Base-by-base conservation (phyloP, 2,113 vertebrate genomes). In the Osmerus mordax region DNA sequence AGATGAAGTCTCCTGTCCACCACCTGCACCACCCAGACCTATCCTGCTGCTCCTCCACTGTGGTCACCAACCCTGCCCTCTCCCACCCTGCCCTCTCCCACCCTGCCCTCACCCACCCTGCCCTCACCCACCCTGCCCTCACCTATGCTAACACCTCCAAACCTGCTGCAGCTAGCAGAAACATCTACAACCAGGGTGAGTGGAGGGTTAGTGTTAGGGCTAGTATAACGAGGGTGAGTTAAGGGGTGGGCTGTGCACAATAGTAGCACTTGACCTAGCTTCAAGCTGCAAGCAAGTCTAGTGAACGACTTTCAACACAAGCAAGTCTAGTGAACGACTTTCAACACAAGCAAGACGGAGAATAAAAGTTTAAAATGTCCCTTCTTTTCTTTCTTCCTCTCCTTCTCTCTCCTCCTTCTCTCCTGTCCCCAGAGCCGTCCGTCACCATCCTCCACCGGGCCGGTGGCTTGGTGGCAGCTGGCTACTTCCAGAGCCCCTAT, bases 161-260 rank as follows among this genome's bases (percentile, higher is more conserved):
- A 47, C 41, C 41, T 47, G 41, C 9, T 9, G 41, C 9, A 51
- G 85, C 91, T 87, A 92, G 88, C 77, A 96, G 92, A 91, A 97
- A 97, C 88, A 90, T 97, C 89, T 97, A 97, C 0, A 94, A 98
- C 90, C 91, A 96, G 86, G 96, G 96, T 97, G 87, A 87, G 92
- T 29, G 2, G 65, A 18, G 41, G 51, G 16, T 47, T 14, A 9
- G 25, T 23, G 2, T 9, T 47, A 47, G 41, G 41, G 41, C 7
- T 47, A 47, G 9, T 47, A 47, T 9, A 47, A 47, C 41, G 9
- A 47, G 9, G 41, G 41, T 47, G 41, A 47, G 9, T 47, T 9
- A 11, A 47, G 41, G 41, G 41, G 41, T 2, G 9, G 41, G 9
- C 41, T 47, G 9, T 47, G 41, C 9, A 47, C 41, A 12, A 47